A percentile compares a stretch with the other conserved stretches of the same genome.
phyloP scores from a whole-genome alignment of 2,888 invertebrate species.

The Helleia helle region DNA sequence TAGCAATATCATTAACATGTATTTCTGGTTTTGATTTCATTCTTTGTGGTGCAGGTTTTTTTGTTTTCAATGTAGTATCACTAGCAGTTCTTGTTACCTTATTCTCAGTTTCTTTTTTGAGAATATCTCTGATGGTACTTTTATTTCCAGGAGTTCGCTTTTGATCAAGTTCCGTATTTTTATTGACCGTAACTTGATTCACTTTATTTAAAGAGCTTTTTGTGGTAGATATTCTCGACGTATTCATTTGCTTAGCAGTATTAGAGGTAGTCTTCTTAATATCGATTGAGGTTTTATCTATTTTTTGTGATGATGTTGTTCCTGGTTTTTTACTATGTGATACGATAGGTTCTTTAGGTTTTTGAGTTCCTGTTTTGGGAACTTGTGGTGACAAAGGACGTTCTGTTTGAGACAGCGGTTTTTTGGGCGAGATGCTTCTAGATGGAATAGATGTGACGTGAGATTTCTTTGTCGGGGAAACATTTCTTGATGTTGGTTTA shows the following conservation, averaged over 20 bases:
- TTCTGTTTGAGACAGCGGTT: slow-evolving; percentile 36
- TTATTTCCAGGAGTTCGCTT: slow-evolving; percentile 45
- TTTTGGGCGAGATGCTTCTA: slow-evolving; percentile 55
- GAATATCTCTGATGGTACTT: slow-evolving; percentile 40
- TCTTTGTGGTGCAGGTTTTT: slow-evolving; percentile 53
- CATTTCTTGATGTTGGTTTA: slow-evolving; percentile 42
- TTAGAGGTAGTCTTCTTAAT: slow-evolving; percentile 37
- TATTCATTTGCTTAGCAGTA: slow-evolving; percentile 35
- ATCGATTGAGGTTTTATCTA: slow-evolving; percentile 39
- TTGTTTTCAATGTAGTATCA: slow-evolving; percentile 70
- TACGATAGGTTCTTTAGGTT: slow-evolving; percentile 41
- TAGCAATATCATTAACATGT: slow-evolving; percentile 48
- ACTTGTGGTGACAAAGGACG: slow-evolving; percentile 52
- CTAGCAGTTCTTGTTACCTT: slow-evolving; percentile 73
- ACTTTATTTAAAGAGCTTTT: slow-evolving; percentile 33
- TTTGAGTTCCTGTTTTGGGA: slow-evolving; percentile 40
- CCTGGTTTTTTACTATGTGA: slow-evolving; percentile 41
- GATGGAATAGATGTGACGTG: slow-evolving; percentile 31
- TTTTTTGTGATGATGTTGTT: slow-evolving; percentile 38
- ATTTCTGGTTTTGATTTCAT: slow-evolving; percentile 67
- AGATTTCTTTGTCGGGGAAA: slow-evolving; percentile 49
- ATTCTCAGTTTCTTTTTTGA: slow-evolving; percentile 48
- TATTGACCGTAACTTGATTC: slow-evolving; percentile 28
- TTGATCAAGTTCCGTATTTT: slow-evolving; percentile 38
- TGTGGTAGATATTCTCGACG: slow-evolving; percentile 32